Evolutionary conservation across 2,797 vertebrate species (phyloP).

Genomic region (Anolis apletophallus): DNA sequence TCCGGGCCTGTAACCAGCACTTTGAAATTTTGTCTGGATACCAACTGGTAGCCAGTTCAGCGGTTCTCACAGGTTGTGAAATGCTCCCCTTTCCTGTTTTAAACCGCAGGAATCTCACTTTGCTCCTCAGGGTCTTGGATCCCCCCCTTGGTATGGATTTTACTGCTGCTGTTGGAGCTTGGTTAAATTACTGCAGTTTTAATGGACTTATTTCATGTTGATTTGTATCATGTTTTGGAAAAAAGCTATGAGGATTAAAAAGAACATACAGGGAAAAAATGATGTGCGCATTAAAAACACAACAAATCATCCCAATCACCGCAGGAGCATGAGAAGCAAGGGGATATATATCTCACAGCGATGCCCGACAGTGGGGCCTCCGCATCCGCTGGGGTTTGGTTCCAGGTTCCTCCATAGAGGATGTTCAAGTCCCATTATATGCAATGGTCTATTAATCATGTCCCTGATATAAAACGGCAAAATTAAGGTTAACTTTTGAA

Average conservation of each 20-base stretch:
- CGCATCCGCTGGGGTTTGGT: no score
- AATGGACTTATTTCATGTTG: neutral
- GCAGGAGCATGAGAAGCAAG: neutral
- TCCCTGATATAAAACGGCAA: no score
- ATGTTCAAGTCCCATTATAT: no score
- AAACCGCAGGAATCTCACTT: neutral
- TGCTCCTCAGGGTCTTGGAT: neutral
- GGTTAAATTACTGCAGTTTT: neutral
- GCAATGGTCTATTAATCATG: no score
- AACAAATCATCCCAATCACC: neutral
- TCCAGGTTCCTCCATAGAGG: no score
- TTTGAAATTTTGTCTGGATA: no score
- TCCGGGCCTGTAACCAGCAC: no score
- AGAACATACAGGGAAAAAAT: neutral
- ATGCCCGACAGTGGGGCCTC: neutral
- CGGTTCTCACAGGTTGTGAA: no score
- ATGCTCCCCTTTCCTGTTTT: neutral
- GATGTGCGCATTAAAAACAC: neutral
- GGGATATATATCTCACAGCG: neutral
- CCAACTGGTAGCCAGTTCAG: no score
- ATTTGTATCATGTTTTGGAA: neutral
- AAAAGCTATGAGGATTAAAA: neutral
- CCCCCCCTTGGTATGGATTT: neutral
- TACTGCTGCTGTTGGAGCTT: neutral
- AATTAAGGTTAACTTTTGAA: no score